Percentiles rank a stretch among this genome's conserved stretches.
These are phyloP conservation scores for Gisinianus flammeolus DNA, from an alignment of 2,888 invertebrate genomes.

Conservation along the genomic window DNA sequence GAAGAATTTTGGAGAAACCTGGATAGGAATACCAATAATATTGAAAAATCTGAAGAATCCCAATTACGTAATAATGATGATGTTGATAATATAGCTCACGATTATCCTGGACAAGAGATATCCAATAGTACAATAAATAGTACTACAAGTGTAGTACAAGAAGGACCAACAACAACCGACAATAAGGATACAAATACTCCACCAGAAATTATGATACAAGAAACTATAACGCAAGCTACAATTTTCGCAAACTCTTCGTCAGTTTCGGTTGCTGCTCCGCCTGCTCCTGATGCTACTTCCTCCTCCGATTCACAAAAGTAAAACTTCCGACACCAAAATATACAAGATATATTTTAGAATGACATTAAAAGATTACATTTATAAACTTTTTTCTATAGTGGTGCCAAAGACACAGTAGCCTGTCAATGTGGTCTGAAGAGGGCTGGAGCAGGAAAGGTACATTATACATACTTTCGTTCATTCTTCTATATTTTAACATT, in stretches of 20 bases:
- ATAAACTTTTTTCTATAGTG: background rate
- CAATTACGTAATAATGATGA: background rate
- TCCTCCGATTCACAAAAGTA: background rate
- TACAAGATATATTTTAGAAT: background rate
- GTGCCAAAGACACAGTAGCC: background rate
- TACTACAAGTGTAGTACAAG: background rate
- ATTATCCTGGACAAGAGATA: background rate
- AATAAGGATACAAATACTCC: background rate
- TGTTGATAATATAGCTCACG: background rate
- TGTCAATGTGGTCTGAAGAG: constrained; percentile 34
- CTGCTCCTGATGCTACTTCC: background rate
- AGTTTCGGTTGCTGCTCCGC: too few species aligned
- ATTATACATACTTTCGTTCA: too few species aligned
- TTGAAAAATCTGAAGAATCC: background rate
- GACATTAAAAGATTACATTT: background rate
- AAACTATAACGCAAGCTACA: too few species aligned
- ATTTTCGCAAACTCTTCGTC: too few species aligned
- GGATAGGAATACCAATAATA: background rate
- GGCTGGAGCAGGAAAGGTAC: background rate
- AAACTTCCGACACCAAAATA: background rate
- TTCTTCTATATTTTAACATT: too few species aligned
- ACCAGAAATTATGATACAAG: background rate
- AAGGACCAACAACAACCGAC: background rate
- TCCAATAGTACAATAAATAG: background rate
- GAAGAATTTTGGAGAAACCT: constrained; percentile 5